These are phyloP conservation scores for Callaeas wilsoni DNA, from an alignment of 2,113 vertebrate species.

Conservation along the genomic window DNA sequence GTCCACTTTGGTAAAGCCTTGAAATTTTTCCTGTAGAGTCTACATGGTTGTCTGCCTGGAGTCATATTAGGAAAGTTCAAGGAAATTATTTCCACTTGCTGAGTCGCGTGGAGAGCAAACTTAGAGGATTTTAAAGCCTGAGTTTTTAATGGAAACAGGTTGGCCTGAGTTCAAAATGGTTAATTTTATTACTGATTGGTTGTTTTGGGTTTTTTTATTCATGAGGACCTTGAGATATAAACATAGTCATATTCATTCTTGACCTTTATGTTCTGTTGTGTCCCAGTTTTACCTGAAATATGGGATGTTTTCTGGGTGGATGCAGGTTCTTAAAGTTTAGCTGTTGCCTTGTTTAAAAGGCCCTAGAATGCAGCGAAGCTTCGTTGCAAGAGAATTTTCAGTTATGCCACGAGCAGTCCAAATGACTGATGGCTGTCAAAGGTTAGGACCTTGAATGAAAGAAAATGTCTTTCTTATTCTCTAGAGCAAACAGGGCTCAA, in stretches of 20 bases:
- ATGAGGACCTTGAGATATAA: background rate
- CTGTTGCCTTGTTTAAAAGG: background rate
- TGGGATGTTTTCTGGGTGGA: background rate
- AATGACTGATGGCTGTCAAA: background rate
- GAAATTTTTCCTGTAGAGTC: background rate
- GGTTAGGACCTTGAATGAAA: background rate
- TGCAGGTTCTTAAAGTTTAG: background rate
- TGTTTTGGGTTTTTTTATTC: background rate
- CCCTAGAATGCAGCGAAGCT: background rate
- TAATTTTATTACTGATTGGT: background rate
- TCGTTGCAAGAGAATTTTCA: background rate
- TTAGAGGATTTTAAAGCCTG: background rate
- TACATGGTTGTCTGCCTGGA: background rate
- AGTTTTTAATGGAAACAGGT: background rate
- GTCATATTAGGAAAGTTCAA: background rate
- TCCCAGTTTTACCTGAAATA: background rate
- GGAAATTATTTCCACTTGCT: background rate
- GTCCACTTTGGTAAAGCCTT: background rate
- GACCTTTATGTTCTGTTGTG: background rate
- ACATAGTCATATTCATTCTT: background rate
- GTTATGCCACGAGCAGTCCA: rapidly evolving
- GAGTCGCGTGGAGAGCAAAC: background rate
- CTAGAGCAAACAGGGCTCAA: background rate
- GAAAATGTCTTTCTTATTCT: background rate
- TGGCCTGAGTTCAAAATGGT: background rate